phyloP scores from a whole-genome alignment of 2,113 vertebrate species.

The Cettia cetti region DNA sequence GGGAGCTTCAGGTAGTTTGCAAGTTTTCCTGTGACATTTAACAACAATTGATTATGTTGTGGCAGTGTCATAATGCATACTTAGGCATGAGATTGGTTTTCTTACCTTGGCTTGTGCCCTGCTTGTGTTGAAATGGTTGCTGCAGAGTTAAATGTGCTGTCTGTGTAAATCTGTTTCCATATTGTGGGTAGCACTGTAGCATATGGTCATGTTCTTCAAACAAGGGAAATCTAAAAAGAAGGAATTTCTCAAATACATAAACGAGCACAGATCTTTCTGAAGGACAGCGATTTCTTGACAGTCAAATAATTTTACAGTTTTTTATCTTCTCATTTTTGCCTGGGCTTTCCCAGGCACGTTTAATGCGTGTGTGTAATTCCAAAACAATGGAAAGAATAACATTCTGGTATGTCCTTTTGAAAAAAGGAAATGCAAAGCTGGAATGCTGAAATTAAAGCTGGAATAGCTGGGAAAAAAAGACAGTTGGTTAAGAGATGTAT shows the following conservation, averaged over 20 bases:
- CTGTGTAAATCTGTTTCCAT: background rate
- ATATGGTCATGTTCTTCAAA: background rate
- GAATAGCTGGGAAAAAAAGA: background rate
- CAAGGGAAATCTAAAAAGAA: background rate
- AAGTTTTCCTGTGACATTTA: background rate
- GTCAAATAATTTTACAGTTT: background rate
- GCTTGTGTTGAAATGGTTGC: background rate
- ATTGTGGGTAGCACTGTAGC: background rate
- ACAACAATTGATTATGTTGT: background rate
- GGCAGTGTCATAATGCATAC: background rate
- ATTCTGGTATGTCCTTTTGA: conserved; percentile 19
- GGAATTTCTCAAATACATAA: background rate
- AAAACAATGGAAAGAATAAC: conserved; percentile 52
- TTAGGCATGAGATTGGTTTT: background rate
- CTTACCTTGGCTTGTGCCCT: background rate
- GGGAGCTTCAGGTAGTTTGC: background rate
- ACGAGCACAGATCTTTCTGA: background rate
- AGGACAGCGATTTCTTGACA: background rate
- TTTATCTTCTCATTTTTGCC: background rate
- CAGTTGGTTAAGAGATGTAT: background rate
- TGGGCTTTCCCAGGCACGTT: background rate
- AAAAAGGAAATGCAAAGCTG: conserved; percentile 26
- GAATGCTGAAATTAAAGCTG: conserved; percentile 15
- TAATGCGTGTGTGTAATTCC: conserved; percentile 4
- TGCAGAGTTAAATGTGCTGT: background rate